Percentiles rank a stretch among this genome's conserved stretches.
These are phyloP conservation scores for Philonicus albiceps DNA, from an alignment of 2,888 invertebrate species.

Conservation along the genomic window DNA sequence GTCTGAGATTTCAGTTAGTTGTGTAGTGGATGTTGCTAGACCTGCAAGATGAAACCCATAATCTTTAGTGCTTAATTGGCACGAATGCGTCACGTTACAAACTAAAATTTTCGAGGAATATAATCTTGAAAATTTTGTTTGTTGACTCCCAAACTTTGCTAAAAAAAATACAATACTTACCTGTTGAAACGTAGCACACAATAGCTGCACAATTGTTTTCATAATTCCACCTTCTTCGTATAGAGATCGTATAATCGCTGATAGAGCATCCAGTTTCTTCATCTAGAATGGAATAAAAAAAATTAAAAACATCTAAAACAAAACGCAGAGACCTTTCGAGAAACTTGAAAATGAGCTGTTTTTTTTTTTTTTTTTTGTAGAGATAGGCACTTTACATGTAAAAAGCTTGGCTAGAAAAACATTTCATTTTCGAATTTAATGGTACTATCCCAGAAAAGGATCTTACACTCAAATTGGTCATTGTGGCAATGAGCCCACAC, in stretches of 20 bases:
- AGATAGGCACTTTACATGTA: too few relatives aligned
- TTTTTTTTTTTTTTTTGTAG: too few relatives aligned
- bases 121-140: too few relatives aligned
- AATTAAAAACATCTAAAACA: neutral
- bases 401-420: too few relatives aligned
- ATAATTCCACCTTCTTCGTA: constrained; percentile 86
- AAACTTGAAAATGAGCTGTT: too few relatives aligned
- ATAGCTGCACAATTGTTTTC: constrained; percentile 87
- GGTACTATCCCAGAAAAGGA: neutral
- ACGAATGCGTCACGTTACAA: too few relatives aligned
- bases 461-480: constrained; percentile 83
- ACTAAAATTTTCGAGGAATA: too few relatives aligned
- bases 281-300: constrained; percentile 66
- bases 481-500: constrained; percentile 91
- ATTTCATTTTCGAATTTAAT: too few relatives aligned
- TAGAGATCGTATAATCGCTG: constrained; percentile 81
- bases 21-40: constrained; percentile 63
- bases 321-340: neutral
- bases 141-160: too few relatives aligned
- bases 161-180: constrained; percentile 53
- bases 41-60: constrained; percentile 55
- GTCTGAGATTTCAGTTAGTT: constrained; percentile 62
- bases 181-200: constrained; percentile 82
- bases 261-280: constrained; percentile 91
- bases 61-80: too few relatives aligned